Conservation (phyloP, 2,113 vertebrate species). For the Camelus dromedarius region DNA sequence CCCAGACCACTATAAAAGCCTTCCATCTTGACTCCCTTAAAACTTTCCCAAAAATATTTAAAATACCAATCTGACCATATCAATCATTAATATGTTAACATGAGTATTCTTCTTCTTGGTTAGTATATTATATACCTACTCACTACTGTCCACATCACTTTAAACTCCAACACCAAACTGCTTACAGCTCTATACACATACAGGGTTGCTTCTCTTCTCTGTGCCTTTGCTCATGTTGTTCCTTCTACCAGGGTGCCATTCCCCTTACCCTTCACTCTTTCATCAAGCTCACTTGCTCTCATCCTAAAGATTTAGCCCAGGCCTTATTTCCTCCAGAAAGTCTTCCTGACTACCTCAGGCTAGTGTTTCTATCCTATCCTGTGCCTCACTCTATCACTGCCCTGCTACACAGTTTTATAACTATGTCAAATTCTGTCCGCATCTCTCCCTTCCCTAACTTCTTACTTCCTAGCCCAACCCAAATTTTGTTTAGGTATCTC, state of each 20-base stretch:
- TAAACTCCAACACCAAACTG: background rate
- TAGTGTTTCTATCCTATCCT: background rate
- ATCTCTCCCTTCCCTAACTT: background rate
- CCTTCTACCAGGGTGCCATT: background rate
- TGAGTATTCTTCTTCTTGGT: background rate
- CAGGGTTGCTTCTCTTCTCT: background rate
- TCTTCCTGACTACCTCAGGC: background rate
- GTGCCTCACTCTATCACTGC: background rate
- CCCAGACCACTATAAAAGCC: conserved; percentile 47
- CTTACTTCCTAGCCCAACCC: background rate
- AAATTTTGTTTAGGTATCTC: background rate
- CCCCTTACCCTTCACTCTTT: background rate
- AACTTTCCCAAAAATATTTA: conserved; percentile 30
- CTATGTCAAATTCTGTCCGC: background rate
- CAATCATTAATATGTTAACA: background rate
- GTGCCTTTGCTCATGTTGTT: background rate
- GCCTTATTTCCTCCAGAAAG: conserved; percentile 12
- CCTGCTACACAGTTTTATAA: background rate
- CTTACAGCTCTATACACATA: background rate
- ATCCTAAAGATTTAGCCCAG: background rate
- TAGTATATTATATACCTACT: background rate
- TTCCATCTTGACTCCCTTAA: background rate
- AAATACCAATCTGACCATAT: background rate
- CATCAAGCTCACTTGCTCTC: background rate
- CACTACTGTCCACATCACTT: background rate